phyloP scores from a whole-genome alignment of 1,140 invertebrate genomes.

The Argopecten irradians region DNA sequence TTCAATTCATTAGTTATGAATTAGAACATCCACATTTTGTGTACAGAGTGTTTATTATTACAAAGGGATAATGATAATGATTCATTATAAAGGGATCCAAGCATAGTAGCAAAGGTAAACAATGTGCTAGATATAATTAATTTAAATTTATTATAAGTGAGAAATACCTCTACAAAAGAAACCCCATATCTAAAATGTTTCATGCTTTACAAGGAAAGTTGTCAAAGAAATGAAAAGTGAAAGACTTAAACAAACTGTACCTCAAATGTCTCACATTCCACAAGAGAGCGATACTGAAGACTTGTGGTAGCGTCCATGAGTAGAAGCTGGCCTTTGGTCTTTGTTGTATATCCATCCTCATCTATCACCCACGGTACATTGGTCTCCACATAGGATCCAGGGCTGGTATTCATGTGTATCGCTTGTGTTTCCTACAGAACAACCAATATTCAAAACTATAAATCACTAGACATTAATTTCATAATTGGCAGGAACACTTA shows the following conservation, averaged over 20 bases:
- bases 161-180: too few species aligned
- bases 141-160: too few species aligned
- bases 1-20: too few species aligned
- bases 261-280: constrained; percentile 95
- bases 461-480: neutral
- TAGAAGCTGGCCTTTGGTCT: constrained; percentile 93
- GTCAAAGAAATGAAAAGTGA: neutral
- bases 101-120: too few species aligned
- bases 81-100: too few species aligned
- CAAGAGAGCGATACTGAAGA: constrained; percentile 90
- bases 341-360: constrained; percentile 90
- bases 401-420: constrained; percentile 94
- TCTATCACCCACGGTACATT: constrained; percentile 95
- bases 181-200: too few species aligned
- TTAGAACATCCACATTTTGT: too few species aligned
- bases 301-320: constrained; percentile 96
- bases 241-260: constrained; percentile 54
- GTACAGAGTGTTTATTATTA: too few species aligned
- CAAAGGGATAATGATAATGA: too few species aligned
- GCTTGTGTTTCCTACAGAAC: constrained; percentile 90
- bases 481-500: neutral
- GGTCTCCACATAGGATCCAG: constrained; percentile 95
- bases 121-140: too few species aligned
- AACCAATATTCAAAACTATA: neutral
- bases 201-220: too few species aligned